Evolutionary conservation across 2,113 vertebrate species (phyloP).

Genomic region (Dipodomys ordii): DNA sequence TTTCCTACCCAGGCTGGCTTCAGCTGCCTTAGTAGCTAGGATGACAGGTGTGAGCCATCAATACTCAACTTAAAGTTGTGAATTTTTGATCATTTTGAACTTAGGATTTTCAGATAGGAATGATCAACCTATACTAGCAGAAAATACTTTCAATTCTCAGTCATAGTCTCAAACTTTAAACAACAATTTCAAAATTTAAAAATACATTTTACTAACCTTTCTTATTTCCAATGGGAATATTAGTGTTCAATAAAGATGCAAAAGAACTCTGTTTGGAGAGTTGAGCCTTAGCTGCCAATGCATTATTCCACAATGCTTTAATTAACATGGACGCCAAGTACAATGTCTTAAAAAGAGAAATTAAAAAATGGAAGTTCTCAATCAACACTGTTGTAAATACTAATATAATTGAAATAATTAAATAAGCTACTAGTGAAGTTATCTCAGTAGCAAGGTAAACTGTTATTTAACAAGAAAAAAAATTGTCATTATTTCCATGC

Average conservation of each 20-base stretch:
- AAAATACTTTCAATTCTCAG: slow-evolving; percentile 20
- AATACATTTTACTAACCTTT: slow-evolving; percentile 90
- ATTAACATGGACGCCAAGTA: slow-evolving; percentile 99
- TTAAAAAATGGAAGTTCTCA: slow-evolving; percentile 21
- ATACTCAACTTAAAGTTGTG: not conserved
- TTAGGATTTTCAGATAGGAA: not conserved
- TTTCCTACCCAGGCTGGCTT: no score
- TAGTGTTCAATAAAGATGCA: slow-evolving; percentile 98
- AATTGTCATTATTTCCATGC: not conserved
- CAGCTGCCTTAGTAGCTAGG: no score
- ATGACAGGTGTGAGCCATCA: no score
- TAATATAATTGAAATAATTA: slow-evolving; percentile 29
- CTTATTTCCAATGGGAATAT: slow-evolving; percentile 98
- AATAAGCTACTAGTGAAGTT: slow-evolving; percentile 34
- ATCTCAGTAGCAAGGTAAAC: slow-evolving; percentile 16
- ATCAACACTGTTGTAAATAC: not conserved
- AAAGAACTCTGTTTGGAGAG: slow-evolving; percentile 99
- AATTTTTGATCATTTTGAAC: not conserved
- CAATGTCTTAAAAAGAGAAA: slow-evolving; percentile 90
- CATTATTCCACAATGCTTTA: slow-evolving; percentile 99
- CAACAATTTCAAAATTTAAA: slow-evolving; percentile 34
- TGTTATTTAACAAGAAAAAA: not conserved
- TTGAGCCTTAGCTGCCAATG: slow-evolving; percentile 97
- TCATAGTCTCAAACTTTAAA: not conserved
- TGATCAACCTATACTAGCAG: not conserved